A percentile compares a stretch with the other conserved stretches of the same genome.
Conservation (phyloP, 2,888 invertebrate genomes). For the Catocala nupta region DNA sequence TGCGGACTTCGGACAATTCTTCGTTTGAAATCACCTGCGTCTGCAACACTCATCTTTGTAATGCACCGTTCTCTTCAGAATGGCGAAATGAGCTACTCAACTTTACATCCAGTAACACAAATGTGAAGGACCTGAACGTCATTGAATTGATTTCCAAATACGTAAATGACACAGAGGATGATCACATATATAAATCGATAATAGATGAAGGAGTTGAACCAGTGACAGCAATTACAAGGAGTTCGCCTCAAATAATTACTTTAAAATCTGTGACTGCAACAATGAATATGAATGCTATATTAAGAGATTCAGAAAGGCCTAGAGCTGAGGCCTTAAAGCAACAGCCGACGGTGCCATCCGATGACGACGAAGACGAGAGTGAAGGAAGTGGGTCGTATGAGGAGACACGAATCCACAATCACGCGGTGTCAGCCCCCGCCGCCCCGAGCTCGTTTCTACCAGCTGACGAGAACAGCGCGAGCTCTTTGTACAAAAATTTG, state of each 20-base stretch:
- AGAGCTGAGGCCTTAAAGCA: conserved; percentile 75
- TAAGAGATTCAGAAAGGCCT: conserved; percentile 55
- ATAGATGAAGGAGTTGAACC: conserved; percentile 50
- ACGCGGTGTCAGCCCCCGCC: conserved; percentile 74
- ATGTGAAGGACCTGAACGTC: conserved; percentile 55
- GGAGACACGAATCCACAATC: conserved; percentile 62
- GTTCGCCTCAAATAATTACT: conserved; percentile 47
- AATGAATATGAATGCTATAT: conserved; percentile 40
- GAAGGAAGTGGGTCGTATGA: conserved; percentile 79
- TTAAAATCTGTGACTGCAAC: conserved; percentile 38
- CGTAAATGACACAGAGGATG: conserved; percentile 60
- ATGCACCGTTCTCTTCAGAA: conserved; percentile 67
- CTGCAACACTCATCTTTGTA: conserved; percentile 72
- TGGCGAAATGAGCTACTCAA: conserved; percentile 67
- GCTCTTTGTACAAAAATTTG: conserved; percentile 29
- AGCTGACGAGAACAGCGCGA: conserved; percentile 69
- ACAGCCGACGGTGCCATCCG: conserved; percentile 74
- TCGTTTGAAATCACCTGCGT: conserved; percentile 69
- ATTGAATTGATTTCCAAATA: conserved; percentile 48
- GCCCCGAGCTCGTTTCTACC: conserved; percentile 79
- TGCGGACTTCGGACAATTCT: conserved; percentile 59
- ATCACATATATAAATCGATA: conserved; percentile 62
- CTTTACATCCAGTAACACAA: conserved; percentile 61
- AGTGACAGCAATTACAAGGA: conserved; percentile 32
- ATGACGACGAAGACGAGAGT: conserved; percentile 80